A percentile compares a stretch with the other conserved stretches of the same genome.
phyloP scores from a whole-genome alignment of 2,113 vertebrate species.

The Enhydra lutris region DNA sequence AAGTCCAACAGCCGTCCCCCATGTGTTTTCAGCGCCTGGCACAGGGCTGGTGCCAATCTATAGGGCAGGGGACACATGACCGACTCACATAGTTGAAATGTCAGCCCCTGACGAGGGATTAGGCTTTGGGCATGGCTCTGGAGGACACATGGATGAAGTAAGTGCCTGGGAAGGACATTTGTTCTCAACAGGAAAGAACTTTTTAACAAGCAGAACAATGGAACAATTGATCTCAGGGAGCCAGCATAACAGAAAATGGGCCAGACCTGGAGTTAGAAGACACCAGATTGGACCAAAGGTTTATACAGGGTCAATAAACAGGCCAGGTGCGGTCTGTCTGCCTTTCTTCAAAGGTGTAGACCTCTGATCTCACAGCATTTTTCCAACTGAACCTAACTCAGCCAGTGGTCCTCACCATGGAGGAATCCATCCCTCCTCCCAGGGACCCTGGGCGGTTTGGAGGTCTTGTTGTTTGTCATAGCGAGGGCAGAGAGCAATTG shows the following conservation, averaged over 20 bases:
- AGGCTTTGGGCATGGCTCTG: background rate
- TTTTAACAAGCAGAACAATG: slow-evolving; percentile 5
- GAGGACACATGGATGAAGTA: slow-evolving; percentile 43
- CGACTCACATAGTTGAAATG: background rate
- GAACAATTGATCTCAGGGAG: slow-evolving; percentile 45
- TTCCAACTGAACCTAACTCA: background rate
- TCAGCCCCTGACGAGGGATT: background rate
- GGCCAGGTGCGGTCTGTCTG: background rate
- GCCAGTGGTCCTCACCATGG: background rate
- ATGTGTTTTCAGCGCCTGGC: background rate
- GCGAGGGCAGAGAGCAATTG: background rate
- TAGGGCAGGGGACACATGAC: background rate
- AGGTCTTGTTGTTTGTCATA: background rate
- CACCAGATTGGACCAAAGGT: background rate
- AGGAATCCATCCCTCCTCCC: background rate
- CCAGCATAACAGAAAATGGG: slow-evolving; percentile 10
- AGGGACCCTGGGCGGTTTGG: background rate
- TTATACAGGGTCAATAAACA: background rate
- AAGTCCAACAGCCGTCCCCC: background rate
- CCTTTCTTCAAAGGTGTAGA: background rate
- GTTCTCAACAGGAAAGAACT: slow-evolving; percentile 67
- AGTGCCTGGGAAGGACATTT: background rate
- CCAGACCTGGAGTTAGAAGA: background rate
- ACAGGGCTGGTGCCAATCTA: rapidly evolving
- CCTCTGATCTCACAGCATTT: background rate